Conservation (phyloP, 2,797 vertebrate genomes). For the Coilia nasus region DNA sequence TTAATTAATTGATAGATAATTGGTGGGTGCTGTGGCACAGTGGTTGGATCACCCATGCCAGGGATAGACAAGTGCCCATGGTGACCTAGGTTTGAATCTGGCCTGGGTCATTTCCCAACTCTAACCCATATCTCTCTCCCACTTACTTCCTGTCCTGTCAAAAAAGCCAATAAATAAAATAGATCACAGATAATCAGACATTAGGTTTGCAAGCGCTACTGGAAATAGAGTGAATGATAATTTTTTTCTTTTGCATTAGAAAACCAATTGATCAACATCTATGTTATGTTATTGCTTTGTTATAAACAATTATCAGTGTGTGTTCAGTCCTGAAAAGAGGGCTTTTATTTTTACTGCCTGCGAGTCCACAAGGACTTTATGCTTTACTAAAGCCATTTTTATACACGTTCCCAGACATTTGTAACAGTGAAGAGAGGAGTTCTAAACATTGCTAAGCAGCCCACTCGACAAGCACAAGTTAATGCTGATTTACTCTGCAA, state of each 20-base stretch:
- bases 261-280: neutral
- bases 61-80: no score
- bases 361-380: slow-evolving; percentile 59
- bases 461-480: slow-evolving; percentile 45
- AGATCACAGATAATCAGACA: no score
- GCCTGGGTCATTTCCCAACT: no score
- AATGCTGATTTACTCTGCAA: slow-evolving; percentile 59
- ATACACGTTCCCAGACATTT: slow-evolving; percentile 28
- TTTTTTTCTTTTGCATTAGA: neutral
- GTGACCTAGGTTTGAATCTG: no score
- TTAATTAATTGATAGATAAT: neutral
- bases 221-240: neutral
- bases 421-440: slow-evolving; percentile 46
- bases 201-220: no score
- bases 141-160: no score
- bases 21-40: no score
- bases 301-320: neutral
- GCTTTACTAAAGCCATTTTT: slow-evolving; percentile 54
- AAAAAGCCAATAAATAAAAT: no score
- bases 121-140: no score
- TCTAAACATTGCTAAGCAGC: slow-evolving; percentile 57
- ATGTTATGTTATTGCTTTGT: neutral
- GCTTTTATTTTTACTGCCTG: slow-evolving; percentile 30
- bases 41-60: no score
- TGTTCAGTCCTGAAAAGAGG: slow-evolving; percentile 33